Percentiles rank a stretch among this genome's conserved stretches.
Evolutionary conservation across 2,888 invertebrate genomes (phyloP).

Genomic region (Heliconius erato): DNA sequence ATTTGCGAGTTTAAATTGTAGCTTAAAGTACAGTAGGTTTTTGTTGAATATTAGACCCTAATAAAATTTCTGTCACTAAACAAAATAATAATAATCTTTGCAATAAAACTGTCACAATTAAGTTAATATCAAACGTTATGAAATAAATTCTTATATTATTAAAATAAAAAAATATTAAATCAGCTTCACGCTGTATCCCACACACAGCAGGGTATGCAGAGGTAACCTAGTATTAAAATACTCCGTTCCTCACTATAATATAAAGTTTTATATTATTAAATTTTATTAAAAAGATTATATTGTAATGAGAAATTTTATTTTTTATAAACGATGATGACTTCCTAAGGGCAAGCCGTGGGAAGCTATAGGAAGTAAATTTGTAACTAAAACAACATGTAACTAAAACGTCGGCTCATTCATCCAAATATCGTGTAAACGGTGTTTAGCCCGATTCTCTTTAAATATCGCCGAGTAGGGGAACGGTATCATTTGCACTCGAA

Average conservation of each 20-base stretch:
- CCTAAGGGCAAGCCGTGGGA: no score
- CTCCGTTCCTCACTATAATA: no score
- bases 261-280: no score
- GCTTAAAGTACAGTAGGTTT: no score
- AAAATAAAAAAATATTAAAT: no score
- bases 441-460: slow-evolving; percentile 1
- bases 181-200: no score
- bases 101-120: background rate
- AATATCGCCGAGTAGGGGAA: slow-evolving; percentile 3
- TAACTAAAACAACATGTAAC: background rate
- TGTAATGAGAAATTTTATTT: background rate
- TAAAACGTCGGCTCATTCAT: background rate
- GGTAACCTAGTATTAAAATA: no score
- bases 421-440: slow-evolving; percentile 10
- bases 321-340: background rate
- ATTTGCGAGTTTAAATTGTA: background rate
- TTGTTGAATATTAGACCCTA: no score
- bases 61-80: background rate
- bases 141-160: no score
- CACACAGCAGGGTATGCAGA: no score
- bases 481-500: slow-evolving; percentile 14
- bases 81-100: background rate
- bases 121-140: background rate
- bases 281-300: no score
- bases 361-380: no score